These are phyloP conservation scores for Leptopilina myrica DNA, from an alignment of 2,888 invertebrate genomes.

Conservation along the genomic window DNA sequence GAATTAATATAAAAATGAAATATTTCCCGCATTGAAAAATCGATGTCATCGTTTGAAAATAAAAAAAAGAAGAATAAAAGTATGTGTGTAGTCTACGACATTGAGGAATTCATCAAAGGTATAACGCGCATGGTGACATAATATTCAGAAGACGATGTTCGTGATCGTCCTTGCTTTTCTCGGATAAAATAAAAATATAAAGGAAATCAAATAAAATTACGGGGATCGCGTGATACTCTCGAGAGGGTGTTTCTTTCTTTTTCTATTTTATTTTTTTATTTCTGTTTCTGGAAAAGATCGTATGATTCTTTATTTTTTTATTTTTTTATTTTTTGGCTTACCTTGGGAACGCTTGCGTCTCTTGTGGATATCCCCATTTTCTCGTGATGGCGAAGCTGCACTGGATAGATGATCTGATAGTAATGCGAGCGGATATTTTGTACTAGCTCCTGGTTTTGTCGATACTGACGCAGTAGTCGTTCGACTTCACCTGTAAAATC, in stretches of 20 bases:
- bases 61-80: no score
- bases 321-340: constrained; percentile 73
- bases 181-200: constrained; percentile 25
- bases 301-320: neutral
- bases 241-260: neutral
- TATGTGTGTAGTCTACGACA: neutral
- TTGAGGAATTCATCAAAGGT: constrained; percentile 15
- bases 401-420: constrained; percentile 96
- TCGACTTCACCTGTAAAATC: constrained; percentile 89
- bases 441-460: constrained; percentile 94
- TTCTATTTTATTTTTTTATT: neutral
- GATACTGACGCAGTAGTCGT: constrained; percentile 91
- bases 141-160: constrained; percentile 17
- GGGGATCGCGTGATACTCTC: neutral
- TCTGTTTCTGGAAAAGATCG: neutral
- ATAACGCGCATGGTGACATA: neutral
- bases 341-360: constrained; percentile 93
- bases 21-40: no score
- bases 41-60: no score
- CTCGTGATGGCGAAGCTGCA: constrained; percentile 95
- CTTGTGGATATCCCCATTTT: constrained; percentile 97
- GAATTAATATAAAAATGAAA: no score
- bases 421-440: constrained; percentile 93
- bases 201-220: constrained; percentile 19
- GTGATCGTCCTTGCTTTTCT: constrained; percentile 2